A percentile compares a stretch with the other conserved stretches of the same genome.
Conservation (phyloP, 2,113 vertebrate species). For the Chaetodon auriga region DNA sequence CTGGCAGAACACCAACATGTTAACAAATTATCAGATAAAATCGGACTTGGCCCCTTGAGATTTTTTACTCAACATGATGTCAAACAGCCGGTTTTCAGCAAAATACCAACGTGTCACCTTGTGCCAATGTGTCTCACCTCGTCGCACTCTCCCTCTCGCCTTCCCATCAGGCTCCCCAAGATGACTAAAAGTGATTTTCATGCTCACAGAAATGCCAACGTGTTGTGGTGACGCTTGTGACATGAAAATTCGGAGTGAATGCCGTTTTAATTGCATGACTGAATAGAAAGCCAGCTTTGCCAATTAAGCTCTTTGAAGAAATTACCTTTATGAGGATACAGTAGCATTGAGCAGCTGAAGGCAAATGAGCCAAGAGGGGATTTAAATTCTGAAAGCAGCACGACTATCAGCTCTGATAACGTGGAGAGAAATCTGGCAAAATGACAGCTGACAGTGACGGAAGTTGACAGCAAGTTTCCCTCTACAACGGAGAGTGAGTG, state of each 20-base stretch:
- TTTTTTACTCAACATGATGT: neutral
- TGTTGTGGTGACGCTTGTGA: neutral
- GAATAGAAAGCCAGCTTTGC: neutral
- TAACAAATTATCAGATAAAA: neutral
- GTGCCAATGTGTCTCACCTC: neutral
- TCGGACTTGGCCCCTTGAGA: neutral
- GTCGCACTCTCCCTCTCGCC: neutral
- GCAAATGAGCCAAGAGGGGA: slow-evolving; percentile 2
- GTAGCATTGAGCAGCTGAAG: neutral
- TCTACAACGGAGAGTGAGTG: neutral
- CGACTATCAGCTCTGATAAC: neutral
- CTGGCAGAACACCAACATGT: neutral
- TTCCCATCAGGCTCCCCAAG: neutral
- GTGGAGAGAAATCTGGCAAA: neutral
- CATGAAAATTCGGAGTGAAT: neutral
- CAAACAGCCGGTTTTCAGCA: neutral
- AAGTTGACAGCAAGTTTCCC: neutral
- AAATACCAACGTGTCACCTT: slow-evolving; percentile 11
- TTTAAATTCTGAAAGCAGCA: slow-evolving; percentile 17
- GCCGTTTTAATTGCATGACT: slow-evolving; percentile 4
- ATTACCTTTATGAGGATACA: neutral
- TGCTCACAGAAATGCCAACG: neutral
- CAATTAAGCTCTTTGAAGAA: slow-evolving; percentile 9
- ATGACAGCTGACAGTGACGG: neutral
- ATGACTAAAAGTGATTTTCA: slow-evolving; percentile 1